Percentiles rank a stretch among this genome's conserved stretches.
Conservation (phyloP, 2,113 vertebrate genomes). For the Halcyon malimbica region DNA sequence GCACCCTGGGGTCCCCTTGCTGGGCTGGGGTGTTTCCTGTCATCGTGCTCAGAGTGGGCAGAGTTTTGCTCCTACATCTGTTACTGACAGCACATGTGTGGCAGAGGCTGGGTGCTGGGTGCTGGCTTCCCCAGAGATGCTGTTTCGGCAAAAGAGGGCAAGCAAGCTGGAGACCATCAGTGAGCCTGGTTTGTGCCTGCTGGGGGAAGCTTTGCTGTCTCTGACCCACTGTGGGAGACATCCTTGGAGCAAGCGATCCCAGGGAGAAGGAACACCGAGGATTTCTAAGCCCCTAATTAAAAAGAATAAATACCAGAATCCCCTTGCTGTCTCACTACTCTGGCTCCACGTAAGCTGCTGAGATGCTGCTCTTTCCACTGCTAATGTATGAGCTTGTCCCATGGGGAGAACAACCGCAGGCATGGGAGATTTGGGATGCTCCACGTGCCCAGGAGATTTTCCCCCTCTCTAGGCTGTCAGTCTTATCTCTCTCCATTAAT, state of each 20-base stretch:
- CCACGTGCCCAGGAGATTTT: background rate
- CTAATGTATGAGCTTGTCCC: background rate
- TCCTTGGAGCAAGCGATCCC: background rate
- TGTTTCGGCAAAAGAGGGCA: background rate
- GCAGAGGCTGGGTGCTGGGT: background rate
- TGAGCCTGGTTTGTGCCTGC: accelerated
- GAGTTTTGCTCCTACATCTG: background rate
- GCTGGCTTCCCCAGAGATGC: background rate
- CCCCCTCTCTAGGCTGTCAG: accelerated
- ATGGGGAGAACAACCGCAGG: accelerated
- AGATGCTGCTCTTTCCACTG: conserved; percentile 5
- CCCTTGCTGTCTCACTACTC: conserved; percentile 42
- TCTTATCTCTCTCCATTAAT: background rate
- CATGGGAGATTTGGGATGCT: background rate
- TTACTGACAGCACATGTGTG: accelerated
- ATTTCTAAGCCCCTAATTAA: conserved; percentile 53
- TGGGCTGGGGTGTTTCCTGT: background rate
- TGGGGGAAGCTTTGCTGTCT: background rate
- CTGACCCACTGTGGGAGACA: background rate
- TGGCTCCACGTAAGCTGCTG: conserved; percentile 2
- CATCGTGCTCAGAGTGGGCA: background rate
- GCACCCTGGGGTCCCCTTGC: background rate
- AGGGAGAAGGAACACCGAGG: background rate
- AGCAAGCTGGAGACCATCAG: background rate
- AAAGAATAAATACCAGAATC: conserved; percentile 30